Conservation (phyloP, 2,888 invertebrate genomes). For the Molanna angustata region DNA sequence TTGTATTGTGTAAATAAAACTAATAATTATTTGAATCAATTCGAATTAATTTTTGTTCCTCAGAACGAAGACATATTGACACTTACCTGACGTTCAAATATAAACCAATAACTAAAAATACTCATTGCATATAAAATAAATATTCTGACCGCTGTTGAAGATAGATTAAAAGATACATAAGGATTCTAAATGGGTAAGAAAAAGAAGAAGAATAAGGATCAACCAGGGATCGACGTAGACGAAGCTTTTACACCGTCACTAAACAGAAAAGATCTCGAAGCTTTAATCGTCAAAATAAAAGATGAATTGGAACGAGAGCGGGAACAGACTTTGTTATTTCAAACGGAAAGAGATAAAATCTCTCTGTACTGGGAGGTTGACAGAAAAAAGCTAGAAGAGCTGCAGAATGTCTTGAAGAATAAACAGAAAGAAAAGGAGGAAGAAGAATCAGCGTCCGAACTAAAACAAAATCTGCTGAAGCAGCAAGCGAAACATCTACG, state of each 20-base stretch:
- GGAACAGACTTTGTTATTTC: slow-evolving; percentile 93
- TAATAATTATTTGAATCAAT: too few species aligned
- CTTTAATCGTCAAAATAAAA: slow-evolving; percentile 78
- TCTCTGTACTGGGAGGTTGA: slow-evolving; percentile 96
- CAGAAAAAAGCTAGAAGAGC: slow-evolving; percentile 82
- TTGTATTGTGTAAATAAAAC: too few species aligned
- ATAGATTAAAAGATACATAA: too few species aligned
- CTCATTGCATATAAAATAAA: too few species aligned
- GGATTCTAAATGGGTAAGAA: slow-evolving; percentile 2
- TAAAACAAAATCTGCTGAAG: slow-evolving; percentile 77
- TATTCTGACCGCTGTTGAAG: too few species aligned
- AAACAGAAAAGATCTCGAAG: slow-evolving; percentile 88
- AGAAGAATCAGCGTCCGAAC: slow-evolving; percentile 80
- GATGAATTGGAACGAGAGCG: slow-evolving; percentile 91
- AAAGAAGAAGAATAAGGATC: slow-evolving; percentile 1
- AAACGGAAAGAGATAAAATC: slow-evolving; percentile 90
- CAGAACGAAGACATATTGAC: too few species aligned
- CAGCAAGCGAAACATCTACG: slow-evolving; percentile 88
- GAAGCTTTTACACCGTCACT: slow-evolving; percentile 89
- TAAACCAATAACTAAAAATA: too few species aligned
- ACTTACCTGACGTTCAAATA: too few species aligned
- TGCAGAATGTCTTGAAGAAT: slow-evolving; percentile 73
- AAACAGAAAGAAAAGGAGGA: slow-evolving; percentile 71
- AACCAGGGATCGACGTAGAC: slow-evolving; percentile 62
- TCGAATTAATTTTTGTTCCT: too few species aligned